These are phyloP conservation scores for Blastomussa wellsi DNA, from an alignment of 92 coral and sea anemone species.

Conservation along the genomic window DNA sequence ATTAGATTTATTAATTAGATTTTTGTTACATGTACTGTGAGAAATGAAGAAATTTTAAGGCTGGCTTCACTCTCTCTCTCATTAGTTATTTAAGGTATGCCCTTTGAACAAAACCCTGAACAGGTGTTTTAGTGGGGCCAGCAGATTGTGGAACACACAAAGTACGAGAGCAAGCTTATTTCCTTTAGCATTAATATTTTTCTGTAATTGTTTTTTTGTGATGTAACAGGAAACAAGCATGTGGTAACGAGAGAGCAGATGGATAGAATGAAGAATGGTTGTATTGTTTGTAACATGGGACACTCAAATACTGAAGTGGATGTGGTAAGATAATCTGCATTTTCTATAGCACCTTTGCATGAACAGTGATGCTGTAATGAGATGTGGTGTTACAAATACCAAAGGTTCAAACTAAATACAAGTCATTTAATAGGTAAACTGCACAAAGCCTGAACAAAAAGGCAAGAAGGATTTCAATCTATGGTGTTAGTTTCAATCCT, in stretches of 20 bases:
- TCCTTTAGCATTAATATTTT: not conserved
- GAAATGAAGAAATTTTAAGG: too few relatives aligned
- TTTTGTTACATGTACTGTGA: not conserved
- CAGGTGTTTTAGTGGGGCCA: too few relatives aligned
- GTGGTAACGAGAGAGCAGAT: constrained; percentile 96
- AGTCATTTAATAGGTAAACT: too few relatives aligned
- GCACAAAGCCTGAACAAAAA: too few relatives aligned
- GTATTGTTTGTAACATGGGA: constrained; percentile 99
- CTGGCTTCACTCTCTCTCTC: too few relatives aligned
- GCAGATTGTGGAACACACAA: too few relatives aligned
- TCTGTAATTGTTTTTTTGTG: not conserved
- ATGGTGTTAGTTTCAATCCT: too few relatives aligned
- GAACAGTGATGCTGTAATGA: not conserved
- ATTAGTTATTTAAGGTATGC: too few relatives aligned
- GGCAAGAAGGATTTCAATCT: too few relatives aligned
- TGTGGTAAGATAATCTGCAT: constrained; percentile 70
- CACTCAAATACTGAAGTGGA: constrained; percentile 99
- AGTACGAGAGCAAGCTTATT: not conserved
- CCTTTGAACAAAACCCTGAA: too few relatives aligned
- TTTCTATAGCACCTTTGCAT: not conserved
- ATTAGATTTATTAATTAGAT: not conserved
- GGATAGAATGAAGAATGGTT: constrained; percentile 97
- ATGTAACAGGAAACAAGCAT: constrained; percentile 83
- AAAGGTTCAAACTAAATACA: too few relatives aligned
- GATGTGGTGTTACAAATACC: not conserved